Conservation (phyloP, 1,140 invertebrate species). For the Papilio aristodemus region DNA sequence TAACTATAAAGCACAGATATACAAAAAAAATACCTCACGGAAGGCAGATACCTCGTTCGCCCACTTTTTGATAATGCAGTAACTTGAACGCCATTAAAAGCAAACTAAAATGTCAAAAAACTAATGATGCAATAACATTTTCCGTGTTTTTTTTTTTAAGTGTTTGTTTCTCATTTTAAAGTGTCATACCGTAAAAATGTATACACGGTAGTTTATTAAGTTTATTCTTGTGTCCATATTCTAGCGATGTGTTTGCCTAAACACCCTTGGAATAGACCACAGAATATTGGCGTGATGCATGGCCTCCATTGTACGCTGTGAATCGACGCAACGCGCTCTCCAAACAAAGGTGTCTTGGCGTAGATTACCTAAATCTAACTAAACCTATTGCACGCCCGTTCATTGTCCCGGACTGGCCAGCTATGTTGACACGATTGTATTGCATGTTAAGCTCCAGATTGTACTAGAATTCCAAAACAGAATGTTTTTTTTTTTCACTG, state of each 20-base stretch:
- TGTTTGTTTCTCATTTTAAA: no score
- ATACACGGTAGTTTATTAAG: no score
- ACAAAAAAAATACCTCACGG: no score
- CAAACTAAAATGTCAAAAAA: no score
- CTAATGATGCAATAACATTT: no score
- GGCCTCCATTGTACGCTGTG: conserved; percentile 48
- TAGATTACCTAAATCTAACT: conserved; percentile 47
- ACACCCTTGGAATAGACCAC: conserved; percentile 45
- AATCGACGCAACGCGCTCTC: conserved; percentile 41
- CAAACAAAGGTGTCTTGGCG: conserved; percentile 54
- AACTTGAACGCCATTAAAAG: no score
- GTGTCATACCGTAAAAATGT: no score
- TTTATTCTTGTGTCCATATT: neutral
- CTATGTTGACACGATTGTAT: conserved; percentile 34
- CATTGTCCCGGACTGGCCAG: conserved; percentile 31
- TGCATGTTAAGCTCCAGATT: neutral
- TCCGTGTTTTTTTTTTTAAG: no score
- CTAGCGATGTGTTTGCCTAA: conserved; percentile 21
- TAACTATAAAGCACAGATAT: no score
- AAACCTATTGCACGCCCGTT: conserved; percentile 36
- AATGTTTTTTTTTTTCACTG: neutral
- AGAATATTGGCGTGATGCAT: conserved; percentile 60
- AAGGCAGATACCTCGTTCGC: no score
- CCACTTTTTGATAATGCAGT: no score
- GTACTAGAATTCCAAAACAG: neutral